Evolutionary conservation across 2,113 vertebrate genomes (phyloP).

Genomic region (Tiliqua scincoides): DNA sequence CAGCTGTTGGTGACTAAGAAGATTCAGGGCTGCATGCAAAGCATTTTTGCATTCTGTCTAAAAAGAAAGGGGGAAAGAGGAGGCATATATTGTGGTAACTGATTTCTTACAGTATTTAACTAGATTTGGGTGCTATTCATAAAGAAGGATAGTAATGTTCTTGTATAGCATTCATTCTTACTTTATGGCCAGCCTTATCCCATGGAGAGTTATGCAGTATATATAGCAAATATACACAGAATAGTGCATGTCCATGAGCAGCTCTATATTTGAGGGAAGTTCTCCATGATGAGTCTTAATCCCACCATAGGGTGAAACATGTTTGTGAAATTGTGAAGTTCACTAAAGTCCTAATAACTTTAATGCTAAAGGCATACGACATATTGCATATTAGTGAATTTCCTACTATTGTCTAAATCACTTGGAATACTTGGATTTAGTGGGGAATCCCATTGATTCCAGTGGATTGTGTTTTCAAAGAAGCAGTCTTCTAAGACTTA

Average conservation of each 20-base stretch:
- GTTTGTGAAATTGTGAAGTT: no score
- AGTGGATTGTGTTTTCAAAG: neutral
- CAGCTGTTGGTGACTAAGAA: no score
- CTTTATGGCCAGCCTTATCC: neutral
- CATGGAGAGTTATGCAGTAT: neutral
- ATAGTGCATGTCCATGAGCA: neutral
- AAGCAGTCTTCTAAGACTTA: neutral
- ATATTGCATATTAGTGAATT: neutral
- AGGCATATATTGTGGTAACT: neutral
- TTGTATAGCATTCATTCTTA: neutral
- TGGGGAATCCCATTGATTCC: neutral
- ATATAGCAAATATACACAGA: neutral
- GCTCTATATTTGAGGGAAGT: neutral
- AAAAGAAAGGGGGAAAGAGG: no score
- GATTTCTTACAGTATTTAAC: neutral
- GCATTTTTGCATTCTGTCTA: no score
- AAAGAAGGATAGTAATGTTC: neutral
- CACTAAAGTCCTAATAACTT: neutral
- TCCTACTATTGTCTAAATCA: neutral
- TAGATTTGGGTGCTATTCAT: neutral
- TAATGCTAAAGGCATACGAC: neutral
- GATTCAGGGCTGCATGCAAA: no score
- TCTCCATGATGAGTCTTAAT: neutral
- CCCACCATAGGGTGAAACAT: no score
- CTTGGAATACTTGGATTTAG: neutral